Conservation (phyloP, 2,888 invertebrate genomes). For the Margaritifera margaritifera region DNA sequence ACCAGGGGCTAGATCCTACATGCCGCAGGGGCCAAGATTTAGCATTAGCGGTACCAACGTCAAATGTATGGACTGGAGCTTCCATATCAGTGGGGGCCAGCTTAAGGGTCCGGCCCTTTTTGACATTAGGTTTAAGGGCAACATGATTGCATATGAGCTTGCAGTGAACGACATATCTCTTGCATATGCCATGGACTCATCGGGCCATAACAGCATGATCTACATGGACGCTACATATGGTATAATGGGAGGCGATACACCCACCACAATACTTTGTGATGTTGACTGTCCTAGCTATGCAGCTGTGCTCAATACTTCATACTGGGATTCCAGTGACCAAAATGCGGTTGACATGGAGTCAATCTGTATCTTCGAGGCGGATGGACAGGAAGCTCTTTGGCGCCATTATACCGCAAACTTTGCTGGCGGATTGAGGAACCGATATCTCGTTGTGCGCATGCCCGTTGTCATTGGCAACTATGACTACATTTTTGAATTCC, state of each 20-base stretch:
- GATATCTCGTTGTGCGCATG: conserved; percentile 39
- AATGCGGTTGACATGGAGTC: conserved; percentile 26
- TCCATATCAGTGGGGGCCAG: conserved; percentile 46
- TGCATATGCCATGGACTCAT: conserved; percentile 49
- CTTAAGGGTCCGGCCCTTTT: conserved; percentile 45
- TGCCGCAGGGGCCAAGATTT: conserved; percentile 51
- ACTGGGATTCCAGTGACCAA: conserved; percentile 32
- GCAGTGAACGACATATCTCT: conserved; percentile 52
- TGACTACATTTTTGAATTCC: conserved; percentile 54
- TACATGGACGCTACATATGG: conserved; percentile 51
- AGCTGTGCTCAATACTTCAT: conserved; percentile 40
- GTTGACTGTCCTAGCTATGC: conserved; percentile 58
- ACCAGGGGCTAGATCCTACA: conserved; percentile 43
- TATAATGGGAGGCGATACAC: conserved; percentile 38
- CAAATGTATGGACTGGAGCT: conserved; percentile 56
- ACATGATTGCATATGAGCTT: conserved; percentile 55
- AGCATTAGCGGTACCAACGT: conserved; percentile 45
- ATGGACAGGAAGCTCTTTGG: conserved; percentile 49
- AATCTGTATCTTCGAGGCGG: conserved; percentile 55
- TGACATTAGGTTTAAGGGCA: conserved; percentile 47
- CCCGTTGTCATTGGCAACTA: conserved; percentile 53
- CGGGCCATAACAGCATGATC: conserved; percentile 49
- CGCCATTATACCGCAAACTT: conserved; percentile 37
- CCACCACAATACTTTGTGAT: conserved; percentile 32
- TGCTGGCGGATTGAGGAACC: conserved; percentile 42